Evolutionary conservation across 2,888 invertebrate genomes (phyloP).

Genomic region (Nowickia ferox): DNA sequence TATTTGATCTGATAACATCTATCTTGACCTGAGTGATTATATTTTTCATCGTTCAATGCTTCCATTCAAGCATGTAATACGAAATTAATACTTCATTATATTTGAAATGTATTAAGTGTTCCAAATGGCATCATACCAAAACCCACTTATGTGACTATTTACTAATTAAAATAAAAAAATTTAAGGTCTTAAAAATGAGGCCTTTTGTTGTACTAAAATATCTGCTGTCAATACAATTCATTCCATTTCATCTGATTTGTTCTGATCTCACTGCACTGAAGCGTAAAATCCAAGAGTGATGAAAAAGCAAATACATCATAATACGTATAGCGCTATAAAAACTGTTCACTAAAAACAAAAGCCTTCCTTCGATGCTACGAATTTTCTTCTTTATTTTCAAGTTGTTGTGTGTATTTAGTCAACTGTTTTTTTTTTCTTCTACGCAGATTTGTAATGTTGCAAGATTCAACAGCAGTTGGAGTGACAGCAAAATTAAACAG

Average conservation of each 20-base stretch:
- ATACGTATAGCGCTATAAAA: constrained; percentile 14
- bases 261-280: constrained; percentile 30
- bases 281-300: constrained; percentile 51
- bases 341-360: constrained; percentile 52
- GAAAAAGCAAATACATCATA: constrained; percentile 31
- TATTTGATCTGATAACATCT: too few species aligned
- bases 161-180: constrained; percentile 25
- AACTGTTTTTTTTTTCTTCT: constrained; percentile 1
- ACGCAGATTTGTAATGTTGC: constrained; percentile 20
- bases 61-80: constrained; percentile 9
- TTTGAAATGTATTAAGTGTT: constrained; percentile 9
- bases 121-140: constrained; percentile 6
- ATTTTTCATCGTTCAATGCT: background rate
- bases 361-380: constrained; percentile 11
- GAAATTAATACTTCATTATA: constrained; percentile 29
- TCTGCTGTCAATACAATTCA: constrained; percentile 41
- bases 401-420: constrained; percentile 5
- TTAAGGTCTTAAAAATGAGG: constrained; percentile 28
- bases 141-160: constrained; percentile 7
- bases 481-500: constrained; percentile 30
- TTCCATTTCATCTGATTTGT: constrained; percentile 16
- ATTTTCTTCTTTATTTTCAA: background rate
- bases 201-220: constrained; percentile 33
- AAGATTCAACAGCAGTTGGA: constrained; percentile 40
- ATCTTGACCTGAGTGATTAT: too few species aligned